Evolutionary conservation across 2,888 invertebrate genomes (phyloP).

Genomic region (Pyrrhosoma nymphula): DNA sequence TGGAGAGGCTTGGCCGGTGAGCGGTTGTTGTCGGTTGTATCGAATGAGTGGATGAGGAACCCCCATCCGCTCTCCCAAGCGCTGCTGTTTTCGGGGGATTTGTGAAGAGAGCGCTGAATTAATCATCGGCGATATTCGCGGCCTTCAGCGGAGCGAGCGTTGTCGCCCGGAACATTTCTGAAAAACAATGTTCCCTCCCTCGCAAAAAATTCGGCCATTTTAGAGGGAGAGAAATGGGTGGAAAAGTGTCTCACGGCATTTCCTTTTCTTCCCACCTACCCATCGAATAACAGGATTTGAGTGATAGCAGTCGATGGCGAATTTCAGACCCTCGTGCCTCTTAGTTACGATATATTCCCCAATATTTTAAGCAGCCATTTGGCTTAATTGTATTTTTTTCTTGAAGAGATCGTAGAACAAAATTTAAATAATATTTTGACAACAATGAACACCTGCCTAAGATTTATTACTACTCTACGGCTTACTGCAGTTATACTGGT

Average conservation of each 20-base stretch:
- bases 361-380: too few relatives aligned
- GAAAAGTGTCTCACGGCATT: not conserved
- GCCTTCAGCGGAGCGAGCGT: not conserved
- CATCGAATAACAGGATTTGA: not conserved
- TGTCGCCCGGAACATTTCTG: not conserved
- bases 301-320: not conserved
- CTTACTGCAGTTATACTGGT: too few relatives aligned
- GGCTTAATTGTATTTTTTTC: too few relatives aligned
- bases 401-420: too few relatives aligned
- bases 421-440: too few relatives aligned
- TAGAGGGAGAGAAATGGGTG: not conserved
- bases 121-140: slow-evolving; percentile 20
- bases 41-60: slow-evolving; percentile 12
- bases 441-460: too few relatives aligned
- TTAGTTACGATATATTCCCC: too few relatives aligned
- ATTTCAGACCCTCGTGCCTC: not conserved
- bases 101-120: not conserved
- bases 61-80: not conserved
- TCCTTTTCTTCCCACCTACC: not conserved
- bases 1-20: not conserved
- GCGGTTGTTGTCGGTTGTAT: not conserved
- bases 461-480: too few relatives aligned
- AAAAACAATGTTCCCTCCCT: not conserved
- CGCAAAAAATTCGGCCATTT: not conserved
- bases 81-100: not conserved